These are phyloP conservation scores for Dicaeum eximium DNA, from an alignment of 2,113 vertebrate genomes.

Conservation along the genomic window DNA sequence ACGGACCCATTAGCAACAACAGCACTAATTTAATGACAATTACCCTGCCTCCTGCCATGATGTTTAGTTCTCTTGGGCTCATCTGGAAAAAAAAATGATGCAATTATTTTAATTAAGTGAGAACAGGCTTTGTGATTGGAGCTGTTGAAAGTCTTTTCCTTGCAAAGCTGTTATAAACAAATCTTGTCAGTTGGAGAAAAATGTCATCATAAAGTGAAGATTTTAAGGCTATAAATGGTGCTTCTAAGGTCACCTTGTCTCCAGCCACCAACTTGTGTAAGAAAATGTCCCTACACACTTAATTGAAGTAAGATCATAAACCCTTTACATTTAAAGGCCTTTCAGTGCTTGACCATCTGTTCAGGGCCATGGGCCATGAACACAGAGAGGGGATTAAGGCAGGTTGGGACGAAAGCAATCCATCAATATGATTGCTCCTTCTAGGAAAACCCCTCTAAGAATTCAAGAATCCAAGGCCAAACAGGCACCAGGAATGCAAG, in stretches of 20 bases:
- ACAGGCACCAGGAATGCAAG: neutral
- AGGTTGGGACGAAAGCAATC: neutral
- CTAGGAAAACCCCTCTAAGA: neutral
- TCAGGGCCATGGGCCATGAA: conserved; percentile 8
- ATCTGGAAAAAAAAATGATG: neutral
- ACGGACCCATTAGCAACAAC: neutral
- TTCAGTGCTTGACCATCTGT: conserved; percentile 50
- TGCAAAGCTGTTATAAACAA: neutral
- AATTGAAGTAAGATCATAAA: conserved; percentile 53
- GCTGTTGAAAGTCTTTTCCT: neutral
- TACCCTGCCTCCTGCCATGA: neutral
- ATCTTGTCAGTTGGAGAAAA: neutral
- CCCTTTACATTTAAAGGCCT: conserved; percentile 58
- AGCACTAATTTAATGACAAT: neutral
- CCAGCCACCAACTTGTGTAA: neutral
- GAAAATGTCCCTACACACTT: neutral
- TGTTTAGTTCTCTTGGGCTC: neutral
- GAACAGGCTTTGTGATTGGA: neutral
- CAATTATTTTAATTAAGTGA: conserved; percentile 18
- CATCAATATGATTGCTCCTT: neutral
- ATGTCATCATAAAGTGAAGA: neutral
- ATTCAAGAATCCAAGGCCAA: neutral
- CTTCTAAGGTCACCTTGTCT: conserved; percentile 17
- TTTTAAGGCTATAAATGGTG: neutral
- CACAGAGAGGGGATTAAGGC: conserved; percentile 14